Evolutionary conservation across 2,113 vertebrate genomes (phyloP).

Genomic region (Syngnathoides biaculeatus): DNA sequence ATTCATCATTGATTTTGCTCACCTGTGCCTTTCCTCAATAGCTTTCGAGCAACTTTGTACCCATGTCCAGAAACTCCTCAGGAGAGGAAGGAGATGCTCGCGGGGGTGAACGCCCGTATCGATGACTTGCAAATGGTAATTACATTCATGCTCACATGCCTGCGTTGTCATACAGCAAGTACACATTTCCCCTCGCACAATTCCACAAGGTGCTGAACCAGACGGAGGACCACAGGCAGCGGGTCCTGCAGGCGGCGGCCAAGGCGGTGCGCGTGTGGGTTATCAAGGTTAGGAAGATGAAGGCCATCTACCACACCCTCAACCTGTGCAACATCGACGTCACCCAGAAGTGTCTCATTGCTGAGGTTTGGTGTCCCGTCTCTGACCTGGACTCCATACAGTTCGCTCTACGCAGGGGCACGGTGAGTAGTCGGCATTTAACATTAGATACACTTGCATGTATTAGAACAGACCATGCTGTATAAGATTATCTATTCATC

Average conservation of each 20-base stretch:
- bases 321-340: constrained; percentile 98
- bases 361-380: constrained; percentile 96
- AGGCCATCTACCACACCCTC: constrained; percentile 97
- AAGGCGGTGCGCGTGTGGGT: constrained; percentile 96
- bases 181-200: not conserved
- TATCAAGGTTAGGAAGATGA: constrained; percentile 99
- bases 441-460: not conserved
- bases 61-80: constrained; percentile 95
- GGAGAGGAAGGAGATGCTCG: constrained; percentile 96
- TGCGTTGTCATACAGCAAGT: not conserved
- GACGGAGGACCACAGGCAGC: constrained; percentile 94
- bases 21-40: constrained; percentile 49
- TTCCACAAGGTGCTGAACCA: constrained; percentile 88
- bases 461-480: too few species aligned
- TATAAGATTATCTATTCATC: too few species aligned
- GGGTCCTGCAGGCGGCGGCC: constrained; percentile 92
- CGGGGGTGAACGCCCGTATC: constrained; percentile 93
- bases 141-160: not conserved
- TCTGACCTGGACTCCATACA: constrained; percentile 96
- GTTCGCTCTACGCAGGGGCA: constrained; percentile 95
- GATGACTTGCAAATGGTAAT: constrained; percentile 98
- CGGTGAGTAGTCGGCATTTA: constrained; percentile 78
- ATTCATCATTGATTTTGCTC: not conserved
- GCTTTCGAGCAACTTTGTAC: constrained; percentile 94
- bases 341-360: constrained; percentile 98